phyloP scores from a whole-genome alignment of 1,140 invertebrate species.

The Gonioctena quinquepunctata region DNA sequence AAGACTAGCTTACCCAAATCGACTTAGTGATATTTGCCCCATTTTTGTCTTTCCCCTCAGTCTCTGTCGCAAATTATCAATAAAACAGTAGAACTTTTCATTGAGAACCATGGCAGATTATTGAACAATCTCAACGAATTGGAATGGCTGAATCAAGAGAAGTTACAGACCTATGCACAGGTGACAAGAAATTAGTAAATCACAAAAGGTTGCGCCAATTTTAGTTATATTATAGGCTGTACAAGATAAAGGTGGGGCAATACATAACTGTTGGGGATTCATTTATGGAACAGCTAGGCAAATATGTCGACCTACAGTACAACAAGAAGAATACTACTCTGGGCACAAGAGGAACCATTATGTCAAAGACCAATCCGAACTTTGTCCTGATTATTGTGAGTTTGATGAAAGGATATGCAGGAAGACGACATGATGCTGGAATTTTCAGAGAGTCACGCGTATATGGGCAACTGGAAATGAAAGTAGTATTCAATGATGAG shows the following conservation, averaged over 20 bases:
- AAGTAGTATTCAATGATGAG: not conserved
- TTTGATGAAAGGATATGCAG: slow-evolving; percentile 4
- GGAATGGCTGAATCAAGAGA: not conserved
- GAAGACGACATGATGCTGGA: slow-evolving; percentile 24
- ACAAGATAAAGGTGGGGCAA: not conserved
- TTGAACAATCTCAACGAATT: not conserved
- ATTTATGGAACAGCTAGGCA: not conserved
- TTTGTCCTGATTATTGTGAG: slow-evolving; percentile 24
- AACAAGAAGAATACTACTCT: slow-evolving; percentile 29
- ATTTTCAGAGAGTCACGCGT: slow-evolving; percentile 23
- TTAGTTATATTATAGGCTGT: not conserved
- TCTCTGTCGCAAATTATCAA: not conserved
- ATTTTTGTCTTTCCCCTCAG: not conserved
- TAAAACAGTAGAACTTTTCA: not conserved
- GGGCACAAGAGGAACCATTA: slow-evolving; percentile 25
- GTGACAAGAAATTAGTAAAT: not conserved
- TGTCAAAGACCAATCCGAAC: slow-evolving; percentile 27
- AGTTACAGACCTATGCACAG: not conserved
- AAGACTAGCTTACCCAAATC: not conserved
- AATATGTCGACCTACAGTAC: slow-evolving; percentile 16
- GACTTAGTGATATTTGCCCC: not conserved
- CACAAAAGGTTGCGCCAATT: not conserved
- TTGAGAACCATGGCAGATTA: not conserved
- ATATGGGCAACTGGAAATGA: slow-evolving; percentile 10
- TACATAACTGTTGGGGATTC: not conserved